Base-by-base conservation (phyloP, 1,140 invertebrate species). In the Achroia grisella region DNA sequence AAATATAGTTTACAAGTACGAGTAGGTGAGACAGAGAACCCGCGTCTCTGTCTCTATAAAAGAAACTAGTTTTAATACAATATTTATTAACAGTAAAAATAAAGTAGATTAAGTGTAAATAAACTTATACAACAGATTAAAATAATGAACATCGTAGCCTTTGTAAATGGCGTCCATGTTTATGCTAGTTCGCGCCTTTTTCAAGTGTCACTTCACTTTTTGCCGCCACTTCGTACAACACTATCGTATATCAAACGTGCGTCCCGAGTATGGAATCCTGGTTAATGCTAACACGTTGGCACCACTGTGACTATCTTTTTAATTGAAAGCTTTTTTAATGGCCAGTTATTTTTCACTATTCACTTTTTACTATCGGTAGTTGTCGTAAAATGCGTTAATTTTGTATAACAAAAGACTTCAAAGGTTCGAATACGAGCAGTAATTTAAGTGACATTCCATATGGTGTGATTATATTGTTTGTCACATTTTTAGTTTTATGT, bases 181-280 rank as follows among this genome's bases (percentile, higher is more conserved):
- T 81, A 78, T 76, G 74, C 71, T 71, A 71, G 71, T 81, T 82
- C 74, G 72, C 77, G 80, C 75, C 76, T 78, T 84, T 81, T 84
- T 79, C 76, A 73, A 84, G 78, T 82, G 80, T 82, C 80, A 82
- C 78, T 82, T 81, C 77, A 72, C 76, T 83, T 76, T 77, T 77
- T 79, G 71, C 73, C 76, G 76, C 72, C 71, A 68, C 72, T 75
- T 73, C 55, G 64, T 64, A 77, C 79, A 84, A 82, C 76, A 68
- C 78, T 84, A 84, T 84, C 80, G 75, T 72, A 79, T 84, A 82
- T 84, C 80, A 84, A 84, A 84, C 64, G 75, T 57, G 49, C 55
- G 48, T 48, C 40, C 40, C 41, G 40, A 44, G 54, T n/a, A 47
- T 54, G 62, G 68, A 74, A 76, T 72, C 45, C 55, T 65, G 56